Base-by-base conservation (phyloP, 1,140 invertebrate genomes). In the Melipona quadrifasciata region DNA sequence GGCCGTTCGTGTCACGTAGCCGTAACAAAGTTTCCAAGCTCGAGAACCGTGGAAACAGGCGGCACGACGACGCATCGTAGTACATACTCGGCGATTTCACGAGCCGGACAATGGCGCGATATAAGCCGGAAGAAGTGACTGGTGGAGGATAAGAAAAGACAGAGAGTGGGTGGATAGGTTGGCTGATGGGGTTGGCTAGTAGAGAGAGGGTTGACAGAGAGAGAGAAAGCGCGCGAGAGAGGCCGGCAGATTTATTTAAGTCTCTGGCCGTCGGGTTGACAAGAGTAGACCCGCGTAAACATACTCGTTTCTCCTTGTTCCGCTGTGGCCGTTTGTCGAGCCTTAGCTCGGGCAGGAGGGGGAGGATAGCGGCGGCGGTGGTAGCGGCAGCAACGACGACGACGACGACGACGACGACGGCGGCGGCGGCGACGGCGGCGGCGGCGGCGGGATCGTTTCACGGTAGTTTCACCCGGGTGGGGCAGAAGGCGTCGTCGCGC, bases 281-380 rank as follows among this genome's bases (percentile, higher is more conserved):
- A 95, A 95, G 93, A 94, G 93, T 94, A 92, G 91, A 94, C 88
- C 93, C 93, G 93, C 94, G 94, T 95, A 95, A 94, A 94, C 94
- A 94, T 91, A 94, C 91, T 95, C 93, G 93, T 94, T 93, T 91
- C 92, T 94, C 92, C 87, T 90, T 89, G 87, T 90, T 89, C 85
- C 84, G 77, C 72, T 74, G 90, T 77, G 81, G 72, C 82, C 85
- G 90, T 88, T 87, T 70, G 81, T 80, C 84, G 87, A 75, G 80
- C 27, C 55, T 47, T n/a, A 47, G 79, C 71, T 47, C 39, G 39
- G 8, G 39, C 8, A 47, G 39, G 34, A 2, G 34, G 8, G 39
- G 6, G 39, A 8, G 8, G 39, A 8, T 11, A 8, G 64, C 77
- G 84, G 70, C 2, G 31, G 31, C 11, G 27, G n/a, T 70, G 55